Base-by-base conservation (phyloP, 1,140 invertebrate genomes). In the Zaprionus ghesquierei region DNA sequence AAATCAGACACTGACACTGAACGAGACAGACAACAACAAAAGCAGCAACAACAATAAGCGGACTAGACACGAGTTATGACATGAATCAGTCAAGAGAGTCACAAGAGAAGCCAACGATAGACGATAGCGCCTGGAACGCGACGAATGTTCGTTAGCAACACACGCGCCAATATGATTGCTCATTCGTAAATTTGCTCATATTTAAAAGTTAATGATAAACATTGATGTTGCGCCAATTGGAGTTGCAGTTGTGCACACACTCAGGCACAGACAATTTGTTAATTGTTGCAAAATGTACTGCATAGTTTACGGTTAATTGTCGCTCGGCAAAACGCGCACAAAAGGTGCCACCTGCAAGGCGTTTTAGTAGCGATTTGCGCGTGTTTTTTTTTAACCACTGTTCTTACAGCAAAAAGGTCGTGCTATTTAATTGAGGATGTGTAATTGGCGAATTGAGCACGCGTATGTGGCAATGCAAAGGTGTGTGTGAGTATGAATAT, bases 151-250 rank as follows among this genome's bases (percentile, higher is more conserved):
- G 53, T 53, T 75, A 49, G 70, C 54, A n/a, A n/a, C 71, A 76
- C 82, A 87, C 84, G 85, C 79, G 85, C 84, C 84, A 73, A 84
- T 80, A 69, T 80, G 77, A 89, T 89, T 89, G 84, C 85, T 89
- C 84, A 89, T 79, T 35, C 69, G 33, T 29, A 1, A 29, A 46
- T 20, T 27, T 18, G 35, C 15, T 12, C n/a, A 46, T 18, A 71
- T 35, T 63, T 69, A 55, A 70, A 70, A 81, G 87, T 81, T 70
- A 87, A 82, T 79, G 82, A 75, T 86, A 82, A 86, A 86, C 71
- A 89, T 89, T 87, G 73, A 70, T 68, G 75, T 79, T 86, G n/a
- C 72, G 65, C 60, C 70, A 78, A 82, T 79, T 77, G 58, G 41
- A 27, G 75, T 50, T 62, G 69, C 53, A 23, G 56, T 53, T 51